Evolutionary conservation across 53 echinoderm and acorn worm species (phyloP).

Genomic region (Pentamera pediparva): DNA sequence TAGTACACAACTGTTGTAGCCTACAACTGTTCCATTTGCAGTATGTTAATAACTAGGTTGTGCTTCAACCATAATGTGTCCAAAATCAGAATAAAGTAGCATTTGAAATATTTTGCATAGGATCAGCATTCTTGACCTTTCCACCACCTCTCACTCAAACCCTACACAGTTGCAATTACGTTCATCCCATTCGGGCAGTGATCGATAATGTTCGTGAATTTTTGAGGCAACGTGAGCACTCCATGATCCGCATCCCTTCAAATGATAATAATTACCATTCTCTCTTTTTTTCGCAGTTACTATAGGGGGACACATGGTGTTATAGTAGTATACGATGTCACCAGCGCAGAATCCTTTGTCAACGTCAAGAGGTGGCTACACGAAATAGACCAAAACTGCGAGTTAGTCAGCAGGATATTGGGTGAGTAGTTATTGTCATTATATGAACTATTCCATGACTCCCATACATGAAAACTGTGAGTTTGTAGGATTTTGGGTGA

Average conservation of each 20-base stretch:
- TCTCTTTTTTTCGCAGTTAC: constrained; percentile 57
- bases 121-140: too few relatives aligned
- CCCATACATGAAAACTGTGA: too few relatives aligned
- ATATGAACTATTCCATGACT: not conserved
- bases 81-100: too few relatives aligned
- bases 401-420: constrained; percentile 95
- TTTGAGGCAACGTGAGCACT: not conserved
- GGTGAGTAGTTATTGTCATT: constrained; percentile 57
- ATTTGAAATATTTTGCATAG: too few relatives aligned
- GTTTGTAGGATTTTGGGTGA: not conserved
- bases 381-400: constrained; percentile 99
- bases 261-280: not conserved
- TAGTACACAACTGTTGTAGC: too few relatives aligned
- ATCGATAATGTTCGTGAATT: not conserved
- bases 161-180: too few relatives aligned
- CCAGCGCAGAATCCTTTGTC: constrained; percentile 97
- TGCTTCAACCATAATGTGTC: too few relatives aligned
- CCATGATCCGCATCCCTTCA: not conserved
- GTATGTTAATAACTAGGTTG: too few relatives aligned
- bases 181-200: too few relatives aligned
- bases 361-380: constrained; percentile 99
- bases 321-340: constrained; percentile 99
- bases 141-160: too few relatives aligned
- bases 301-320: constrained; percentile 99
- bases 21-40: too few relatives aligned